phyloP scores from a whole-genome alignment of 1,140 invertebrate species.

The Halotydeus destructor region DNA sequence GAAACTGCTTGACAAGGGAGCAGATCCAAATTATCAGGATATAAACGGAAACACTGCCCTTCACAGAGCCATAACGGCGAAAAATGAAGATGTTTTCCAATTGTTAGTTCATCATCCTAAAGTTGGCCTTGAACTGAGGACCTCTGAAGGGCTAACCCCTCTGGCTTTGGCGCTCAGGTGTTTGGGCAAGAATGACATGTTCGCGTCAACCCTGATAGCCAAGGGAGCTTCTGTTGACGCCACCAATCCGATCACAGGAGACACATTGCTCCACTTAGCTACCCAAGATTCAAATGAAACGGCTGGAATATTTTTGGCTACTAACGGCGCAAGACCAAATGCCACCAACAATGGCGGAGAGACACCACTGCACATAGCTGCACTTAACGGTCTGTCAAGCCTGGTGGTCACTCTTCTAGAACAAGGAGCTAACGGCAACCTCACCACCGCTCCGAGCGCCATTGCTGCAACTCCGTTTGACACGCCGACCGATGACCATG shows the following conservation, averaged over 20 bases:
- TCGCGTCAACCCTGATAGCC: slow-evolving; percentile 42
- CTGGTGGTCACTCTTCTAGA: slow-evolving; percentile 40
- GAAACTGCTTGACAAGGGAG: slow-evolving; percentile 43
- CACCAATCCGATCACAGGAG: slow-evolving; percentile 27
- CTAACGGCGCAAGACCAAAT: slow-evolving; percentile 41
- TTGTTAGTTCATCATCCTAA: slow-evolving; percentile 34
- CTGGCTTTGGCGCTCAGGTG: slow-evolving; percentile 44
- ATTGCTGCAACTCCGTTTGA: slow-evolving; percentile 14
- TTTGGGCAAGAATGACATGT: slow-evolving; percentile 23
- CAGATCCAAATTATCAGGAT: slow-evolving; percentile 59
- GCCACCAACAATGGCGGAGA: slow-evolving; percentile 45
- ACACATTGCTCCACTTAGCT: slow-evolving; percentile 53
- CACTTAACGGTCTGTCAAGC: slow-evolving; percentile 38
- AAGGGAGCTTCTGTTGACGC: slow-evolving; percentile 46
- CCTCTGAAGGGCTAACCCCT: slow-evolving; percentile 42
- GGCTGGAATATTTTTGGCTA: slow-evolving; percentile 51
- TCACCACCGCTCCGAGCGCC: slow-evolving; percentile 31
- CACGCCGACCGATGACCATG: slow-evolving; percentile 20
- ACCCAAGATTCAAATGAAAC: slow-evolving; percentile 37
- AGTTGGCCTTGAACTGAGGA: slow-evolving; percentile 49
- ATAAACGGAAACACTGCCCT: slow-evolving; percentile 40
- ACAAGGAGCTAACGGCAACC: slow-evolving; percentile 42
- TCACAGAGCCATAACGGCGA: slow-evolving; percentile 51
- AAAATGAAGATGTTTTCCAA: slow-evolving; percentile 48
- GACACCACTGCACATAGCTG: slow-evolving; percentile 52